Base-by-base conservation (phyloP, 2,888 invertebrate species). In the Baronia brevicornis region DNA sequence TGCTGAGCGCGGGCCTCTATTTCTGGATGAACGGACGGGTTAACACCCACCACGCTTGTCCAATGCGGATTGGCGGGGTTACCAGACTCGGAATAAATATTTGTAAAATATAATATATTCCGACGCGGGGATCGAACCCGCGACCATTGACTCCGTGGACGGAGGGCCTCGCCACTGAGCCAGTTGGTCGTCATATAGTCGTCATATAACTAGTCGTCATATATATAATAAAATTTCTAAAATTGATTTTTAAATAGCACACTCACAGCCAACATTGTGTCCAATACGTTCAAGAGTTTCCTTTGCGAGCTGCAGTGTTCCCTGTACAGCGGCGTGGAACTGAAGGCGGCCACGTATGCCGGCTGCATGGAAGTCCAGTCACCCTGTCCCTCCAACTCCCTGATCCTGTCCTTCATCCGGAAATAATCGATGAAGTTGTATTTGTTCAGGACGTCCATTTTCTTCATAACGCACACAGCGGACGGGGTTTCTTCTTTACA, bases 391-490 rank as follows among this genome's bases (percentile, higher is more conserved):
- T n/a, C n/a, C 26, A 68, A 64, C n/a, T 48, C 35, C 0, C 66
- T 57, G 11, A 82, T 65, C 3, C 39, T 51, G 13, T 73, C 61
- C 43, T 74, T 77, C 73, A 77, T 74, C 36, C 57, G 64, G 51
- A 80, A 80, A 39, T 79, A 69, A 25, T 80, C 77, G 49, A 80
- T 53, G 48, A 80, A 82, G 0, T 59, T 60, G 43, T 78, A 84
- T 39, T 68, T 70, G 46, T 70, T 80, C 1, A 80, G 43, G 1
- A 70, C 49, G 0, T 59, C 68, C 77, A 82, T 79, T 39, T 73
- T 73, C 1, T 41, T 41, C 34, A 84, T 36, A 0, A 82, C 7
- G 23, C 84, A 84, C 0, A 45, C 52, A 0, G 74, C 65, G 1
- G 74, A 51, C 0, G 51, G 58, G 1, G 67, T 59, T 1, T 63